A percentile compares a stretch with the other conserved stretches of the same genome.
Conservation (phyloP, 1,140 invertebrate species). For the Pteromalus puparum region DNA sequence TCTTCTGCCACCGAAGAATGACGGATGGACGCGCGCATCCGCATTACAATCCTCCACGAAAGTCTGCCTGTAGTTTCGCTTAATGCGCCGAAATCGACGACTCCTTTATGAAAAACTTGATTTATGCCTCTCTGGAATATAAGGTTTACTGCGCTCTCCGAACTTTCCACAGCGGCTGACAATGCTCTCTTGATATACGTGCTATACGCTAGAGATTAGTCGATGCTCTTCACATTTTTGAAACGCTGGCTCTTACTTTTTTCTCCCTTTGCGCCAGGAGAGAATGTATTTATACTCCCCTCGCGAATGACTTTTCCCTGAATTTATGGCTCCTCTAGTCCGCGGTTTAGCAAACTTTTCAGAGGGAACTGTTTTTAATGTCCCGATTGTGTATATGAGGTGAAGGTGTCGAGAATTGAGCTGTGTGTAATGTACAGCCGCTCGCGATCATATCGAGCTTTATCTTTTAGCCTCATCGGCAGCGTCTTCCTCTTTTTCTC, state of each 20-base stretch:
- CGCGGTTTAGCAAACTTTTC: slow-evolving; percentile 17
- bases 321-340: slow-evolving; percentile 23
- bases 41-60: slow-evolving; percentile 53
- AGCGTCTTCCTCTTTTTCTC: too few relatives aligned
- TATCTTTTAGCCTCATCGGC: not conserved
- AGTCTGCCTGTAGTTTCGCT: slow-evolving; percentile 36
- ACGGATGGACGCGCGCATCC: slow-evolving; percentile 57
- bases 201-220: slow-evolving; percentile 27
- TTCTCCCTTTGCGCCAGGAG: slow-evolving; percentile 6
- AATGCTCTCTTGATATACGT: slow-evolving; percentile 30
- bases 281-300: slow-evolving; percentile 35
- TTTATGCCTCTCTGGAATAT: slow-evolving; percentile 32
- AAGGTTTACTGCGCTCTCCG: slow-evolving; percentile 32
- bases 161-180: slow-evolving; percentile 12
- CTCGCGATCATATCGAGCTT: slow-evolving; percentile 41
- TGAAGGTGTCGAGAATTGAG: not conserved
- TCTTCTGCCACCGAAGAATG: slow-evolving; percentile 47
- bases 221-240: slow-evolving; percentile 38
- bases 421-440: not conserved
- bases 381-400: too few relatives aligned
- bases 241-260: slow-evolving; percentile 39
- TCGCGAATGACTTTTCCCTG: slow-evolving; percentile 11
- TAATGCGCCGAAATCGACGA: slow-evolving; percentile 48
- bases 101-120: slow-evolving; percentile 43
- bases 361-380: not conserved